These are phyloP conservation scores for Atlantisia rogersi DNA, from an alignment of 2,113 vertebrate species.

Conservation along the genomic window DNA sequence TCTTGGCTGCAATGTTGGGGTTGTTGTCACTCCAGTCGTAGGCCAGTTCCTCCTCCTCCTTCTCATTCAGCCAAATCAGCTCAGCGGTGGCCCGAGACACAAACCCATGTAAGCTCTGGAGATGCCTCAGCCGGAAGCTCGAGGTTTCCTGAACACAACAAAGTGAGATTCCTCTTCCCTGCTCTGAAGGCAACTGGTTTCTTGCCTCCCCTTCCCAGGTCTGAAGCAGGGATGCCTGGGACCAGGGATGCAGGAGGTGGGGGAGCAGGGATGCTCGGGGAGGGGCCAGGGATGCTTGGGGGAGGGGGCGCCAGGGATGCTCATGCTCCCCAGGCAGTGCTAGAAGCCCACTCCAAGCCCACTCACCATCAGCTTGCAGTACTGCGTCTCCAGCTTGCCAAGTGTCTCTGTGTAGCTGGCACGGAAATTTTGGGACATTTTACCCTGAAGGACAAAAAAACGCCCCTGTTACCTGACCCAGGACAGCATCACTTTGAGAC, in stretches of 20 bases:
- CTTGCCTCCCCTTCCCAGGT: neutral
- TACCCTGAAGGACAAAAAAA: constrained; percentile 73
- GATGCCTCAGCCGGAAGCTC: constrained; percentile 89
- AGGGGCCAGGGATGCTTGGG: neutral
- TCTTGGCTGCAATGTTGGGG: constrained; percentile 87
- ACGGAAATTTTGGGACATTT: constrained; percentile 91
- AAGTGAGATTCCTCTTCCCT: neutral
- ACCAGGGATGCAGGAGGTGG: neutral
- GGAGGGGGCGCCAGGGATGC: neutral
- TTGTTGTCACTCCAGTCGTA: constrained; percentile 97
- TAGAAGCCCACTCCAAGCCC: neutral
- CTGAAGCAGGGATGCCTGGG: neutral
- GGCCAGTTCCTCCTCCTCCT: constrained; percentile 96
- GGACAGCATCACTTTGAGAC: neutral
- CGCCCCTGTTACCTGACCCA: fast-evolving
- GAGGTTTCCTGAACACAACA: constrained; percentile 86
- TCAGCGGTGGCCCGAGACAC: constrained; percentile 92
- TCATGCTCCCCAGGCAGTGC: fast-evolving
- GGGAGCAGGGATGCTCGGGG: neutral
- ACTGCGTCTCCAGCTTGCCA: constrained; percentile 93
- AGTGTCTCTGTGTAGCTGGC: constrained; percentile 91
- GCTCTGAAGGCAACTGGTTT: fast-evolving
- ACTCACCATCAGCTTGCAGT: constrained; percentile 95
- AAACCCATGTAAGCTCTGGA: constrained; percentile 91
- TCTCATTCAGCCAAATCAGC: constrained; percentile 98